Evolutionary conservation across 1,140 invertebrate species (phyloP).

Genomic region (Prorops nasuta): DNA sequence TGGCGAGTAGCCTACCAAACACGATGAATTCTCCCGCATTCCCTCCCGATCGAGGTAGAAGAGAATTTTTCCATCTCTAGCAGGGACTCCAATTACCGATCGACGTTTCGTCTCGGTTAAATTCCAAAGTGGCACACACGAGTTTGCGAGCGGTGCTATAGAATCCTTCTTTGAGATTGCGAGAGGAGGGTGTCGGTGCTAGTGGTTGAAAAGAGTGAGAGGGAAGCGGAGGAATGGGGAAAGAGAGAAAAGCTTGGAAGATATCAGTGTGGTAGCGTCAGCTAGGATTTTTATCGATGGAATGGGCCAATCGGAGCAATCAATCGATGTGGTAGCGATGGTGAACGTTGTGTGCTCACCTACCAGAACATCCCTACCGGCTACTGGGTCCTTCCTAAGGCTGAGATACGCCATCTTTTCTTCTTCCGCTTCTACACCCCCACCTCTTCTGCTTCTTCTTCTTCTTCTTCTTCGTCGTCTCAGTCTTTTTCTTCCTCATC

Average conservation of each 20-base stretch:
- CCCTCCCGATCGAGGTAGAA: no score
- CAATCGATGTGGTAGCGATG: constrained; percentile 38
- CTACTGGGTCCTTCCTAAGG: constrained; percentile 27
- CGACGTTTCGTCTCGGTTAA: constrained; percentile 4
- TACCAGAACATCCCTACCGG: constrained; percentile 38
- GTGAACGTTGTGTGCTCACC: constrained; percentile 38
- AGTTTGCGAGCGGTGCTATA: no score
- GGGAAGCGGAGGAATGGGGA: background rate
- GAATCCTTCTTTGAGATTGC: background rate
- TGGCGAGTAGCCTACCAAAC: no score
- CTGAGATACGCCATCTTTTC: constrained; percentile 36
- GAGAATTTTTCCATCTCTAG: no score
- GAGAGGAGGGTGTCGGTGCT: background rate
- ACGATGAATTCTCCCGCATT: no score
- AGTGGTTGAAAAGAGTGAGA: background rate
- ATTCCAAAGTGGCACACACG: no score
- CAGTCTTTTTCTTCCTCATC: background rate
- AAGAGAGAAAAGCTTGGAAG: no score
- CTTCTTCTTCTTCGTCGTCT: no score
- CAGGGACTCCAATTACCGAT: constrained; percentile 17
- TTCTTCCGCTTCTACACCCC: background rate
- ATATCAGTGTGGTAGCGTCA: no score
- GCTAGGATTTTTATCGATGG: constrained; percentile 34
- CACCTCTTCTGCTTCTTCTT: background rate
- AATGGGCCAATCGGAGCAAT: constrained; percentile 33